phyloP scores from a whole-genome alignment of 2,888 invertebrate genomes.

The Amphipoea lucens region DNA sequence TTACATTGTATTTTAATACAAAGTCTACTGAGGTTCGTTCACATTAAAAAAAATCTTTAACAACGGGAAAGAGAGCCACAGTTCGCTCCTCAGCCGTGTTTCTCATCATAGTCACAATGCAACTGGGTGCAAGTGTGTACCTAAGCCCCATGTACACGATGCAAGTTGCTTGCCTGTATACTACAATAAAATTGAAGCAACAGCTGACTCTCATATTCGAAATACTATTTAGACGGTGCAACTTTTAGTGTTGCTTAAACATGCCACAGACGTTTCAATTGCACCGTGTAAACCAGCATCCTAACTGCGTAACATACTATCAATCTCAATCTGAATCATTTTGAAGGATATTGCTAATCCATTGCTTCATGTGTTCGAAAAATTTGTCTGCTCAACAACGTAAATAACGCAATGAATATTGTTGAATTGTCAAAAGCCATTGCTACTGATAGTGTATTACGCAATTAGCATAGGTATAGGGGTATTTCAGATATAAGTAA shows the following conservation, averaged over 20 bases:
- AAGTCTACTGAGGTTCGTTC: background rate
- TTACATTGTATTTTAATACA: constrained; percentile 8
- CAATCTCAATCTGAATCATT: no score
- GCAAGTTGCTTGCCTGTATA: background rate
- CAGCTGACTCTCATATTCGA: no score
- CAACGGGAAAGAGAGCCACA: background rate
- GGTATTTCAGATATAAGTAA: background rate
- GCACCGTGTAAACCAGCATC: background rate
- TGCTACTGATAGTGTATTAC: no score
- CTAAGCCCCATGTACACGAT: background rate
- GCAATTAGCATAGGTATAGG: no score
- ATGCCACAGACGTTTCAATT: background rate
- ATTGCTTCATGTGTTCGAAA: no score
- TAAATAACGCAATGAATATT: no score
- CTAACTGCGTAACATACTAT: no score
- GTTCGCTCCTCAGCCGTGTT: background rate
- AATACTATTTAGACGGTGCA: background rate
- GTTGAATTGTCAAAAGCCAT: no score
- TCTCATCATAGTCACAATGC: background rate
- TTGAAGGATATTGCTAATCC: no score
- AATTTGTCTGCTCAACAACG: no score
- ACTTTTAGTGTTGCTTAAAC: background rate
- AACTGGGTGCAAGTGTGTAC: background rate
- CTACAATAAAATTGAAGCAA: background rate
- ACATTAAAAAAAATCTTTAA: background rate